Base-by-base conservation (phyloP, 2,113 vertebrate species). In the Colistium nudipinnis region DNA sequence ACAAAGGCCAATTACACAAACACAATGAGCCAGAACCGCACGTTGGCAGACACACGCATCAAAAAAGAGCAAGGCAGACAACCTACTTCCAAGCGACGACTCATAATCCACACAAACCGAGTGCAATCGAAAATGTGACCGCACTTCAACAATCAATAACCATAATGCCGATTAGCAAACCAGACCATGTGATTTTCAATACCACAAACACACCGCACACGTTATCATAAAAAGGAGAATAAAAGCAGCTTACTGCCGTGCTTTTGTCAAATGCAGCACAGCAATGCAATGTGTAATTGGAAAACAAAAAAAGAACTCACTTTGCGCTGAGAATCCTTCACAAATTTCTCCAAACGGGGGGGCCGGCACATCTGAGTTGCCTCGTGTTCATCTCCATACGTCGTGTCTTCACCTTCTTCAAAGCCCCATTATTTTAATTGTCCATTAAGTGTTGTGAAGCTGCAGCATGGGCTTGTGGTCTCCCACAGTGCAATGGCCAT, bases 381-480 rank as follows among this genome's bases (percentile, higher is more conserved):
- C 24, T 35, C 31, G 27, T 41, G 30, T 31, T 68, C 48, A 22
- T 63, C 47, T 55, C 24, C 49, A 39, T 45, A 49, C 36, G 3
- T 1, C 4, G 63, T 20, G 19, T 41, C 17, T n/a, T n/a, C 45
- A 72, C 53, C 54, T 56, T 57, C 62, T 55, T 55, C 28, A 69
- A 17, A 35, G 47, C 28, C 63, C 49, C 64, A 65, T 78, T 67
- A 75, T 69, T 60, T n/a, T 45, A 68, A 76, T 43, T 27, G 41
- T 54, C 64, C 54, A 71, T 77, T 44, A 56, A 49, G 62, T 45
- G 33, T 30, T 19, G 20, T 36, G 44, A 36, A 36, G 53, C 43
- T n/a, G n/a, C n/a, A n/a, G n/a, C n/a, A n/a, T n/a, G n/a, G n/a
- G n/a, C 25, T 33, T 17, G 1, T 43, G 9, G 24, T 60, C 31